Conservation (phyloP, 2,113 vertebrate species). For the Phrynosoma blainvillii region DNA sequence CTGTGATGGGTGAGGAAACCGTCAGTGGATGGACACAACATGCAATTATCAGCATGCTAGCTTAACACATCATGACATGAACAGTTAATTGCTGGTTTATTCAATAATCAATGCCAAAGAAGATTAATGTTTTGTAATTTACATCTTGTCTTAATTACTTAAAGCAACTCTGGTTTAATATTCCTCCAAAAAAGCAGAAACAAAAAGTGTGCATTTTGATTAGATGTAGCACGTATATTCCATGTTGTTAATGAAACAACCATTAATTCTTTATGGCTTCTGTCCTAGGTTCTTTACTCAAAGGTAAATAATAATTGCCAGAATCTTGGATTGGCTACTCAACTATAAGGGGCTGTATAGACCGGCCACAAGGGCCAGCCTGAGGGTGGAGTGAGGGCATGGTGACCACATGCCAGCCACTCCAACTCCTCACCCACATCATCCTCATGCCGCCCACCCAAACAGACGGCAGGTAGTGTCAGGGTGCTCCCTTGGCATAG, state of each 20-base stretch:
- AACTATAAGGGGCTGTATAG: no score
- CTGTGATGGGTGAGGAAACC: conserved; percentile 37
- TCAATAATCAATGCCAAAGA: conserved; percentile 60
- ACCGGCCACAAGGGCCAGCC: no score
- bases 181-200: conserved; percentile 24
- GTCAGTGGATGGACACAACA: conserved; percentile 56
- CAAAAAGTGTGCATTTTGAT: not conserved
- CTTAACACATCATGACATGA: conserved; percentile 64
- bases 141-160: conserved; percentile 57
- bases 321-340: no score
- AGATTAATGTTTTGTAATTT: conserved; percentile 21
- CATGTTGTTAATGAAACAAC: not conserved
- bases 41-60: conserved; percentile 56
- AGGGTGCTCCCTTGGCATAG: no score
- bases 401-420: no score
- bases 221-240: not conserved
- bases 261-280: not conserved
- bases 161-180: conserved; percentile 48
- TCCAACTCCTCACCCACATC: no score
- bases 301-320: not conserved
- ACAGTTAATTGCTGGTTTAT: conserved; percentile 68
- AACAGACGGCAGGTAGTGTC: no score
- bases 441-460: no score
- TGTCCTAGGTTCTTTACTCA: not conserved
- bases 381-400: no score